phyloP scores from a whole-genome alignment of 2,888 invertebrate species.

The Argyresthia goedartella region DNA sequence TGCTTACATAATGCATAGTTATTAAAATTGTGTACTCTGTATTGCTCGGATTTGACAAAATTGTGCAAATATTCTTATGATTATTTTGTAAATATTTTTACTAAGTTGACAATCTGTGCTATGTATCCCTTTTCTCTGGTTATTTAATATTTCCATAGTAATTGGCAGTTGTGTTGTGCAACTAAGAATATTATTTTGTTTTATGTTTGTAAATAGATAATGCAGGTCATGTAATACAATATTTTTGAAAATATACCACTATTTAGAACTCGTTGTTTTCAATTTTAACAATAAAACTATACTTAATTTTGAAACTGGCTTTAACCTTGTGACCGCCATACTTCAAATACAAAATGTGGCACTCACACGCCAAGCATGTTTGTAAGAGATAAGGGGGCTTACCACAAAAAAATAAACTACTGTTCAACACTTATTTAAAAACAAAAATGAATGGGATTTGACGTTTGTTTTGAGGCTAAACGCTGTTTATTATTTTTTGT shows the following conservation, averaged over 20 bases:
- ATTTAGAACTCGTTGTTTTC: conserved; percentile 50
- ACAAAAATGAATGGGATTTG: too few species aligned
- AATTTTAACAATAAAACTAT: neutral
- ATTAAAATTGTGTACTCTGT: neutral
- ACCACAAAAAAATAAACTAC: too few species aligned
- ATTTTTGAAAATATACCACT: conserved; percentile 71
- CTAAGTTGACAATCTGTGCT: neutral
- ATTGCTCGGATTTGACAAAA: neutral
- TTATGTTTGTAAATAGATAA: conserved; percentile 65
- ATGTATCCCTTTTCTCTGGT: neutral
- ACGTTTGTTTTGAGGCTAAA: too few species aligned
- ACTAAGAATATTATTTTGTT: conserved; percentile 19
- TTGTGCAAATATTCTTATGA: conserved; percentile 3
- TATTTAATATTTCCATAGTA: neutral
- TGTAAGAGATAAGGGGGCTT: too few species aligned
- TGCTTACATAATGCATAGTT: neutral
- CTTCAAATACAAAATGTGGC: too few species aligned
- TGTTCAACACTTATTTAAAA: too few species aligned
- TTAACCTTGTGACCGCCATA: too few species aligned
- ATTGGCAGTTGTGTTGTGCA: neutral
- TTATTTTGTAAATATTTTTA: conserved; percentile 6
- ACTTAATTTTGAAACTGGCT: too few species aligned
- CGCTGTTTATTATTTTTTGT: too few species aligned
- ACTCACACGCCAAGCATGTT: too few species aligned
- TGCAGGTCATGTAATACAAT: conserved; percentile 67